Percentiles rank a stretch among this genome's conserved stretches.
These are phyloP conservation scores for Crematogaster levior DNA, from an alignment of 2,888 invertebrate genomes.

Conservation along the genomic window DNA sequence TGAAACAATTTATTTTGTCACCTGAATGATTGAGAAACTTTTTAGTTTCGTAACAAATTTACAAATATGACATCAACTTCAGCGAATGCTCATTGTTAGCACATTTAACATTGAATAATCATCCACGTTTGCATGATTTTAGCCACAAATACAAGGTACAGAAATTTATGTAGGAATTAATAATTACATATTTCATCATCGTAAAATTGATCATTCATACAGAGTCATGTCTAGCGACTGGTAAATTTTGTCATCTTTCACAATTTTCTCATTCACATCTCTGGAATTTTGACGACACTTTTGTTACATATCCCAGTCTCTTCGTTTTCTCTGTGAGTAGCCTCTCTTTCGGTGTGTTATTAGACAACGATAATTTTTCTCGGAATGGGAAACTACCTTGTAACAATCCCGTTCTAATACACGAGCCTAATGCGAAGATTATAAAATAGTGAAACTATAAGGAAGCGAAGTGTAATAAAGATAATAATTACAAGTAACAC, in stretches of 20 bases:
- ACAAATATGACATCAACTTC: background rate
- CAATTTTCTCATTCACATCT: background rate
- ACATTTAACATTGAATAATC: background rate
- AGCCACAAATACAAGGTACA: background rate
- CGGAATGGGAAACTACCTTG: background rate
- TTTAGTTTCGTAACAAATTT: background rate
- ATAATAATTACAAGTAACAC: background rate
- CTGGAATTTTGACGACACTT: background rate
- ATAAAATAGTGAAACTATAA: background rate
- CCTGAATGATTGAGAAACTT: background rate
- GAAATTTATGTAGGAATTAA: background rate
- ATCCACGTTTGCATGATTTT: background rate
- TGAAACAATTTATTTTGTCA: no score
- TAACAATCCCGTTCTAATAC: no score
- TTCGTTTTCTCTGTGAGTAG: background rate
- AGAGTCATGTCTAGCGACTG: background rate
- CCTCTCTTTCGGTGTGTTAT: background rate
- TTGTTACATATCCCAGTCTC: background rate
- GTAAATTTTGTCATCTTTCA: background rate
- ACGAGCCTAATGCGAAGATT: background rate
- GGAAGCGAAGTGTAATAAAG: background rate
- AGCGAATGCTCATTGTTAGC: background rate
- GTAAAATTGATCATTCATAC: background rate
- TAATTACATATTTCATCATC: background rate
- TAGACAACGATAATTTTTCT: constrained; percentile 7